phyloP scores from a whole-genome alignment of 2,888 invertebrate genomes.

The Aethes cnicana region DNA sequence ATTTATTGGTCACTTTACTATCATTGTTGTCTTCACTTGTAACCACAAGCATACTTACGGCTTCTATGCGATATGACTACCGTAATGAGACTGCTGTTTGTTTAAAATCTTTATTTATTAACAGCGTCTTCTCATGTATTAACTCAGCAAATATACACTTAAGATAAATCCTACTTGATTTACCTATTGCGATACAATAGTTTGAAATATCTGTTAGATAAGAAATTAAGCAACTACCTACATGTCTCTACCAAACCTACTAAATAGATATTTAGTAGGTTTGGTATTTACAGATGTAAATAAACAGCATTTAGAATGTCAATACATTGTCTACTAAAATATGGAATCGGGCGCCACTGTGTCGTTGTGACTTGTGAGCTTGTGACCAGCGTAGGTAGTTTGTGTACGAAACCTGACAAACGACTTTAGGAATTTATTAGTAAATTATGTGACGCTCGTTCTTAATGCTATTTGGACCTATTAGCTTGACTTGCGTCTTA shows the following conservation, averaged over 20 bases:
- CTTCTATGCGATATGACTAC: background rate
- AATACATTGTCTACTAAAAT: slow-evolving; percentile 19
- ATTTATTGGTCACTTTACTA: slow-evolving; percentile 15
- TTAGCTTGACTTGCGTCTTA: slow-evolving; percentile 53
- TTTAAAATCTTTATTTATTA: slow-evolving; percentile 1
- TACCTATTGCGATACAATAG: slow-evolving; percentile 12
- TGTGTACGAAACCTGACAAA: slow-evolving; percentile 37
- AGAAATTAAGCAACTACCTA: too few relatives aligned
- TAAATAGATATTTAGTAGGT: too few relatives aligned
- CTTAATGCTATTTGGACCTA: slow-evolving; percentile 63
- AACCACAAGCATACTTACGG: background rate
- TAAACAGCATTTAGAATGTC: slow-evolving; percentile 22
- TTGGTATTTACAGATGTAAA: too few relatives aligned
- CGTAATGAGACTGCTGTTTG: slow-evolving; percentile 6
- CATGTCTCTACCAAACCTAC: too few relatives aligned
- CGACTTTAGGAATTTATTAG: slow-evolving; percentile 39
- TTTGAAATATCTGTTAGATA: slow-evolving; percentile 5
- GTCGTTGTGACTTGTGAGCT: too few relatives aligned
- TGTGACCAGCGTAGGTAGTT: background rate
- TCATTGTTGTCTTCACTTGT: slow-evolving; percentile 17
- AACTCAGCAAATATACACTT: slow-evolving; percentile 7
- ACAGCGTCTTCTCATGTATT: background rate
- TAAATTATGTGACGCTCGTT: slow-evolving; percentile 63
- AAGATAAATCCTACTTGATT: slow-evolving; percentile 14
- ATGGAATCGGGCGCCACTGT: slow-evolving; percentile 12